phyloP scores from a whole-genome alignment of 2,113 vertebrate genomes.

The Phalacrocorax pelagicus region DNA sequence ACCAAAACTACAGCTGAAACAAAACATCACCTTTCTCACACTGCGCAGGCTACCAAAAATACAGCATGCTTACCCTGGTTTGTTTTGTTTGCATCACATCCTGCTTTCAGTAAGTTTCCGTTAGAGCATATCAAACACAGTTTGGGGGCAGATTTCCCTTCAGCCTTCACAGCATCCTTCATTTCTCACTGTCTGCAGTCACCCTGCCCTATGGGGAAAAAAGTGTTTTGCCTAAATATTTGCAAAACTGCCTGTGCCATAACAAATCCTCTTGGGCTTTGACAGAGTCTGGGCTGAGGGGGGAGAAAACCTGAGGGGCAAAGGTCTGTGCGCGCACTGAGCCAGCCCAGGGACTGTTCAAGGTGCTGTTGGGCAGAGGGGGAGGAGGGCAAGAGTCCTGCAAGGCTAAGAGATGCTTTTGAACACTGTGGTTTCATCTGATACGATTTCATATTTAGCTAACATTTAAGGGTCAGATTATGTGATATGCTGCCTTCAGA shows the following conservation, averaged over 20 bases:
- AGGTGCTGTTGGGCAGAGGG: neutral
- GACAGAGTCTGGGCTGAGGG: neutral
- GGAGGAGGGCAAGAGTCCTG: neutral
- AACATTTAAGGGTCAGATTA: conserved; percentile 34
- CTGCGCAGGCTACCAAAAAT: neutral
- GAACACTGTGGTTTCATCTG: neutral
- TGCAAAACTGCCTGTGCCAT: neutral
- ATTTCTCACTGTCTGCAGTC: neutral
- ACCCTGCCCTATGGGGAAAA: neutral
- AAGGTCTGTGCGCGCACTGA: neutral
- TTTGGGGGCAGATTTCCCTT: neutral
- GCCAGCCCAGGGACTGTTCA: neutral
- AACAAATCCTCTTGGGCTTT: neutral
- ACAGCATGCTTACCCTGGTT: neutral
- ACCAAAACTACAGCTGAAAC: neutral
- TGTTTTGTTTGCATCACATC: neutral
- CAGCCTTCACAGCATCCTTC: neutral
- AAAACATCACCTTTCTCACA: neutral
- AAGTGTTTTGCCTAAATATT: neutral
- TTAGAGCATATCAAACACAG: neutral
- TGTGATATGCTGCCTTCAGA: conserved; percentile 20
- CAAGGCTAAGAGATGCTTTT: neutral
- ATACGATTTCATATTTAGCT: conserved; percentile 14
- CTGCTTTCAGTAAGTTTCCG: neutral
- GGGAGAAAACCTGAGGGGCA: neutral